Conservation (phyloP, 23 tunicate genomes). For the Halocynthia aurantium region DNA sequence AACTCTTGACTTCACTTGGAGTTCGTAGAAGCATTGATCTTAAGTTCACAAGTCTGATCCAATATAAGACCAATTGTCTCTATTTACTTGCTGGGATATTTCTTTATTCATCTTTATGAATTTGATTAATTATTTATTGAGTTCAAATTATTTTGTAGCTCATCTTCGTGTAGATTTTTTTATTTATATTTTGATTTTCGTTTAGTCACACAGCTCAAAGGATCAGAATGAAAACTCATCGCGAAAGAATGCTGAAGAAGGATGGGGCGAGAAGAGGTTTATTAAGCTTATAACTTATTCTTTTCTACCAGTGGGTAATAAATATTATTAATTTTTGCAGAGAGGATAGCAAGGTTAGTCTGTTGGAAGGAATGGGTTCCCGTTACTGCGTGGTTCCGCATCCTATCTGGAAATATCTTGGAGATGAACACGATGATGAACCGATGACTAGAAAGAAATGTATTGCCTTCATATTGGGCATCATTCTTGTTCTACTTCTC, state of each 20-base stretch:
- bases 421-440: constrained; percentile 87
- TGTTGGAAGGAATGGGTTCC: constrained; percentile 81
- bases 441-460: constrained; percentile 79
- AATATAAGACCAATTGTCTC: too few species aligned
- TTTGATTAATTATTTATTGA: too few species aligned
- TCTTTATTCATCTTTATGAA: too few species aligned
- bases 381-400: constrained; percentile 69
- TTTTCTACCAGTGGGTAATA: neutral
- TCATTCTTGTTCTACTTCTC: constrained; percentile 52
- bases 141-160: too few species aligned
- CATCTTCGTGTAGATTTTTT: too few species aligned
- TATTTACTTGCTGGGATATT: too few species aligned
- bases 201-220: neutral
- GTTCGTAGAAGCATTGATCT: too few species aligned
- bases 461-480: constrained; percentile 75
- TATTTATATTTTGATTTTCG: neutral
- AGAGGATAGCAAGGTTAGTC: constrained; percentile 34
- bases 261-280: neutral
- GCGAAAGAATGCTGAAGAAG: neutral
- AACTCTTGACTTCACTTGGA: too few species aligned
- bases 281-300: too few species aligned
- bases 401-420: constrained; percentile 78
- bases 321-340: constrained; percentile 1
- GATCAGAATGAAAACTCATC: neutral
- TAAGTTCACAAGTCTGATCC: too few species aligned